phyloP scores from a whole-genome alignment of 1,140 invertebrate species.

The Paralvinella palmiformis region DNA sequence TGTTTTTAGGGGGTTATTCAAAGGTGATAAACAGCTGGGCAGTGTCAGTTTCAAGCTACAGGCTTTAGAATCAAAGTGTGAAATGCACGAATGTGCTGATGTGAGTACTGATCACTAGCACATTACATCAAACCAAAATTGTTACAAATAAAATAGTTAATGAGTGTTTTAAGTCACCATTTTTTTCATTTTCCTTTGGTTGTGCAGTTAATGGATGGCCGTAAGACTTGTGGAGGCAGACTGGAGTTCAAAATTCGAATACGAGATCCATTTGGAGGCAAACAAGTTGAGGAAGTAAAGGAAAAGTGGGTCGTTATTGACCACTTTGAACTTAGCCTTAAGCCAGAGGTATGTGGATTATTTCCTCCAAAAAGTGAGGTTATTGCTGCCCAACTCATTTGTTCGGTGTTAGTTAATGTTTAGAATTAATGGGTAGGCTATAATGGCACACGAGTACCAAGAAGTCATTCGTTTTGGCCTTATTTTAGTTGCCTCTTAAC shows the following conservation, averaged over 20 bases:
- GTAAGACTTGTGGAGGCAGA: conserved; percentile 80
- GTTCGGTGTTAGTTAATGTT: too few relatives aligned
- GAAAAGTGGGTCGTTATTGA: conserved; percentile 85
- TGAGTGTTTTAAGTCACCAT: neutral
- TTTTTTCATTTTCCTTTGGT: conserved; percentile 28
- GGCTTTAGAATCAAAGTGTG: conserved; percentile 74
- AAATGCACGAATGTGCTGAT: conserved; percentile 80
- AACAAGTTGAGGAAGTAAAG: conserved; percentile 81
- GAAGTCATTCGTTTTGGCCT: too few relatives aligned
- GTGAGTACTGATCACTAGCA: conserved; percentile 56
- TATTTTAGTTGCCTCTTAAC: too few relatives aligned
- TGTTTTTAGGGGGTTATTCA: conserved; percentile 68
- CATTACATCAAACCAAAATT: neutral
- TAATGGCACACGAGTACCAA: too few relatives aligned
- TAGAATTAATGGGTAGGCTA: too few relatives aligned
- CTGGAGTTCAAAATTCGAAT: conserved; percentile 84
- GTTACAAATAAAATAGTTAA: neutral
- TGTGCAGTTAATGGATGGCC: conserved; percentile 71
- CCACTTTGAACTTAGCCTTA: conserved; percentile 33
- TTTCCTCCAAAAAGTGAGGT: too few relatives aligned
- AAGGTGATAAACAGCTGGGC: conserved; percentile 73
- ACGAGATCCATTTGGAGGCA: conserved; percentile 81
- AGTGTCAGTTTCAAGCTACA: conserved; percentile 73
- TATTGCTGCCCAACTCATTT: too few relatives aligned
- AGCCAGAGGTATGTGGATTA: neutral